These are phyloP conservation scores for Merodon equestris DNA, from an alignment of 2,888 invertebrate species.

Conservation along the genomic window DNA sequence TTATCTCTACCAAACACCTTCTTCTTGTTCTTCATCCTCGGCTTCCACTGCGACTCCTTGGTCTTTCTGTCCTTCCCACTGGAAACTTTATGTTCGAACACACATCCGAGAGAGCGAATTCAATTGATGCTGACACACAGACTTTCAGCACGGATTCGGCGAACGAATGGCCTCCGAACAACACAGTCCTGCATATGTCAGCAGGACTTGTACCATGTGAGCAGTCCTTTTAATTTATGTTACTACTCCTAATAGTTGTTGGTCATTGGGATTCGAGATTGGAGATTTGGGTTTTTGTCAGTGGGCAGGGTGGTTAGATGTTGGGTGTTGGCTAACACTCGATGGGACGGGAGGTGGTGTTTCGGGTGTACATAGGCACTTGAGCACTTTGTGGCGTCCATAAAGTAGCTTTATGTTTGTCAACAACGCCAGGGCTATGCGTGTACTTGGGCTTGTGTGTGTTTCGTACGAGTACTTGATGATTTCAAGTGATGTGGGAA, in stretches of 20 bases:
- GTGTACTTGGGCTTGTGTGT: not conserved
- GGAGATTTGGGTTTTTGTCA: too few species aligned
- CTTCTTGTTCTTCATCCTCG: constrained; percentile 60
- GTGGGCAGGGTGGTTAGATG: too few species aligned
- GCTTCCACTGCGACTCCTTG: too few species aligned
- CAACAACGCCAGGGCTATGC: too few species aligned
- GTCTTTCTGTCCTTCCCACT: too few species aligned
- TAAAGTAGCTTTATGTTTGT: constrained; percentile 60
- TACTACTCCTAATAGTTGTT: constrained; percentile 57
- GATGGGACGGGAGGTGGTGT: constrained; percentile 35
- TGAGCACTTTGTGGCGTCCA: constrained; percentile 61
- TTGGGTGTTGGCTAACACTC: too few species aligned
- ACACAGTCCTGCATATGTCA: constrained; percentile 58
- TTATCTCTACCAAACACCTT: constrained; percentile 68
- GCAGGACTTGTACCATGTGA: constrained; percentile 43
- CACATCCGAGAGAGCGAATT: not conserved
- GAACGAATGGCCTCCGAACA: constrained; percentile 17
- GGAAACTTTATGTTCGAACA: constrained; percentile 25
- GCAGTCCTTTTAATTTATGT: constrained; percentile 64
- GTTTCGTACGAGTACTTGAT: constrained; percentile 33
- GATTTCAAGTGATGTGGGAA: constrained; percentile 54
- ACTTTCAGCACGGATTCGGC: constrained; percentile 32
- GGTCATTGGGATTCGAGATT: constrained; percentile 17
- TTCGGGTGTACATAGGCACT: constrained; percentile 31
- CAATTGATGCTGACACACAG: constrained; percentile 13